A percentile compares a stretch with the other conserved stretches of the same genome.
Conservation (phyloP, 2,797 vertebrate genomes). For the Emydoidea blandingii region DNA sequence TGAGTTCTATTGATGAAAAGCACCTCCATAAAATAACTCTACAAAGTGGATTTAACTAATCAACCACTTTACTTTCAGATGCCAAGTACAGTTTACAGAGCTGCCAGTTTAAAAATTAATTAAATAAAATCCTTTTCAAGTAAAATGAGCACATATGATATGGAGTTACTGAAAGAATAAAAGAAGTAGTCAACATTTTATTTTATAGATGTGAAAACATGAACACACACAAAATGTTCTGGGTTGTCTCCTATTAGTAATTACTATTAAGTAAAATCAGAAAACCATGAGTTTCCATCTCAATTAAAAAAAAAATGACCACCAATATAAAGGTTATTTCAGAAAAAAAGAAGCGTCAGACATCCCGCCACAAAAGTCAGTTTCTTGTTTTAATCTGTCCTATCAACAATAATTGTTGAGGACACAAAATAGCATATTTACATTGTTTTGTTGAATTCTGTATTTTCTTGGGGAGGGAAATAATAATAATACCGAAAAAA, state of each 20-base stretch:
- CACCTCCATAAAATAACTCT: not conserved
- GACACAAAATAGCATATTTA: not conserved
- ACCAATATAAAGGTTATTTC: not conserved
- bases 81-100: slow-evolving; percentile 1
- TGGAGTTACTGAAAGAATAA: not conserved
- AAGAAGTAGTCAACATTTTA: not conserved
- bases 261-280: not conserved
- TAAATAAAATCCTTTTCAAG: not conserved
- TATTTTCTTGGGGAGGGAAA: not conserved
- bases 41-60: not conserved
- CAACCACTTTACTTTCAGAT: slow-evolving; percentile 14
- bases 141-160: not conserved
- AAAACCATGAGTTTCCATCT: not conserved
- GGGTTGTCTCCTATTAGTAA: not conserved
- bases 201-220: not conserved
- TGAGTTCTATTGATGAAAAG: not conserved
- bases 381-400: not conserved
- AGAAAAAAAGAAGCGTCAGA: not conserved
- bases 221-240: not conserved
- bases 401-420: not conserved
- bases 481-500: not conserved
- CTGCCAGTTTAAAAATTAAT: not conserved
- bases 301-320: not conserved
- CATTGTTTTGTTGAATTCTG: not conserved
- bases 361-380: not conserved